phyloP scores from a whole-genome alignment of 2,888 invertebrate species.

The Acleris emargana region DNA sequence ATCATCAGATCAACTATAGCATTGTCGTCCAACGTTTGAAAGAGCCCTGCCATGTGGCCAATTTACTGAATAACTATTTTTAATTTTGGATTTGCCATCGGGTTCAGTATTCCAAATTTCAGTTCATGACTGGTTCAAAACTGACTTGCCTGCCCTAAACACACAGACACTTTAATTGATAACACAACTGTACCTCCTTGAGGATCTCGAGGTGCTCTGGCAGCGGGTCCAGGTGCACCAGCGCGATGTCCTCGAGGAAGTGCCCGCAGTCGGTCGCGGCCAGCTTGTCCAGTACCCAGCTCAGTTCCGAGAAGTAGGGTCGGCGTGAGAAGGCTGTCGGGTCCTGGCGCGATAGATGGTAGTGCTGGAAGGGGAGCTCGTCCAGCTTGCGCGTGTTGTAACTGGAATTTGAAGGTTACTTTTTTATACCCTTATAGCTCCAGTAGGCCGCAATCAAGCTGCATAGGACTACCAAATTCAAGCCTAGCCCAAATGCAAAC shows the following conservation, averaged over 20 bases:
- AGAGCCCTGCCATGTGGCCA: no score
- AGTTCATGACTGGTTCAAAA: no score
- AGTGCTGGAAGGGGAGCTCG: slow-evolving; percentile 91
- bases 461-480: neutral
- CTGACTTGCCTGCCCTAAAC: no score
- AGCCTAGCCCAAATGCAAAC: no score
- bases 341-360: slow-evolving; percentile 82
- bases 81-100: no score
- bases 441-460: neutral
- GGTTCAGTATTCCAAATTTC: no score
- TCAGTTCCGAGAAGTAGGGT: slow-evolving; percentile 88
- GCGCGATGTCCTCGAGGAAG: slow-evolving; percentile 89
- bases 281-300: slow-evolving; percentile 92
- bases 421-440: no score
- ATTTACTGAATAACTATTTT: no score
- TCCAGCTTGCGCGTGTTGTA: slow-evolving; percentile 92
- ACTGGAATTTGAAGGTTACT: slow-evolving; percentile 66
- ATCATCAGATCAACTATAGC: no score
- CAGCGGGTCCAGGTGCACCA: slow-evolving; percentile 75
- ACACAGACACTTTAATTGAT: no score
- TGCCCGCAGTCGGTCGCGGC: slow-evolving; percentile 90
- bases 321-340: slow-evolving; percentile 85
- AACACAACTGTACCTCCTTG: slow-evolving; percentile 84
- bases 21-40: no score
- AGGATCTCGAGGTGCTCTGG: slow-evolving; percentile 84